A percentile compares a stretch with the other conserved stretches of the same genome.
Conservation (phyloP, 2,888 invertebrate genomes). For the Gryllus longicercus region DNA sequence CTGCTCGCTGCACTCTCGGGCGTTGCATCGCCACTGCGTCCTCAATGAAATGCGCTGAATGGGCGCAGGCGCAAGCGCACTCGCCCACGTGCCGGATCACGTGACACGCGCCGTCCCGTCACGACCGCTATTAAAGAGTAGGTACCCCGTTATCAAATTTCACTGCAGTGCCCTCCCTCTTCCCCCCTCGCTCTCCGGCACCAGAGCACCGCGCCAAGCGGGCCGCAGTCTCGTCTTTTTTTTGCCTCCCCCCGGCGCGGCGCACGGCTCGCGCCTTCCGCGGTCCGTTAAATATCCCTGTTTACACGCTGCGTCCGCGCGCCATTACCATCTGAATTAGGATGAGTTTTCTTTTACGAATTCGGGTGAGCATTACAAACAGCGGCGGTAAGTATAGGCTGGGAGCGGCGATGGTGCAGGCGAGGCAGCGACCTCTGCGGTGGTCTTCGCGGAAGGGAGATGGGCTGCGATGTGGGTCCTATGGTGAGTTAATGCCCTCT, state of each 20-base stretch:
- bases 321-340: background rate
- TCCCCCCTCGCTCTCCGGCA: background rate
- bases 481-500: too few relatives aligned
- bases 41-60: background rate
- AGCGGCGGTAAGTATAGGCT: background rate
- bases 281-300: background rate
- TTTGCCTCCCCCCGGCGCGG: background rate
- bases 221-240: background rate
- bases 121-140: slow-evolving; percentile 7
- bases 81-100: background rate
- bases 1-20: too few relatives aligned
- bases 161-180: background rate
- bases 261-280: background rate
- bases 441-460: too few relatives aligned
- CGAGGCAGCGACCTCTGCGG: too few relatives aligned
- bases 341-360: background rate
- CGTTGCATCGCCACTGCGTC: background rate
- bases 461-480: too few relatives aligned
- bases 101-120: background rate
- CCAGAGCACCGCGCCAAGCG: too few relatives aligned
- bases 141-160: slow-evolving; percentile 17
- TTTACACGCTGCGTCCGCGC: background rate
- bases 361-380: background rate
- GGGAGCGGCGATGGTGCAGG: background rate
- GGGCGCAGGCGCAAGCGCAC: background rate